phyloP scores from a whole-genome alignment of 2,797 vertebrate species.

The Eupleurogrammus muticus region DNA sequence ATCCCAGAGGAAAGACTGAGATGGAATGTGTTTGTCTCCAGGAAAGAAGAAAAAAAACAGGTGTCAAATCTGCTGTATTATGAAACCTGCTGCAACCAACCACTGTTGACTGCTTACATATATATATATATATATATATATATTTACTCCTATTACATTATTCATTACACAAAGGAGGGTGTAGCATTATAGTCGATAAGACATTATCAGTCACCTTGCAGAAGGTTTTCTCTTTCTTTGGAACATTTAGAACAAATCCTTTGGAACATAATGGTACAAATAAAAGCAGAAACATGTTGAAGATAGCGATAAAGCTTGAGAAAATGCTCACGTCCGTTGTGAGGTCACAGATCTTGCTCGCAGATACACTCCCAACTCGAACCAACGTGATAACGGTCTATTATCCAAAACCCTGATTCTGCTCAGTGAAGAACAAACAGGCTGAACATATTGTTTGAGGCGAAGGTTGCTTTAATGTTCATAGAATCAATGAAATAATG shows the following conservation, averaged over 20 bases:
- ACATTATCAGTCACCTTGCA: not conserved
- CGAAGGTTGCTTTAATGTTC: too few species aligned
- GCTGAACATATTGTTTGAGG: too few species aligned
- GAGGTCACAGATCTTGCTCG: too few species aligned
- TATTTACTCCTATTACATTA: not conserved
- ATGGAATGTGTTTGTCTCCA: slow-evolving; percentile 54
- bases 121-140: too few species aligned
- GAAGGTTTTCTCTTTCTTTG: slow-evolving; percentile 4
- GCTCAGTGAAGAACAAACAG: too few species aligned
- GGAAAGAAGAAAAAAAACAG: slow-evolving; percentile 35
- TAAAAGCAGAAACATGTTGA: too few species aligned
- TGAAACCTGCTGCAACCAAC: slow-evolving; percentile 61
- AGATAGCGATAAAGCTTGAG: not conserved
- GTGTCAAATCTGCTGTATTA: slow-evolving; percentile 55
- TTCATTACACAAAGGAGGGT: not conserved
- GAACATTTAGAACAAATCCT: not conserved
- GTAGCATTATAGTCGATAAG: not conserved
- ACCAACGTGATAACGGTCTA: too few species aligned
- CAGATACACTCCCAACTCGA: too few species aligned
- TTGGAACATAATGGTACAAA: not conserved
- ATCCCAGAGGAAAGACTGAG: slow-evolving; percentile 51
- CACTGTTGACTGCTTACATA: too few species aligned
- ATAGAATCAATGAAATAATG: too few species aligned
- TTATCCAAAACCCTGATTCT: too few species aligned
- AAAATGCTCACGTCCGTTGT: too few species aligned